Evolutionary conservation across 2,797 vertebrate genomes (phyloP), one percentile per base, ranked within the genome.

Genomic region (Perodicticus potto): DNA sequence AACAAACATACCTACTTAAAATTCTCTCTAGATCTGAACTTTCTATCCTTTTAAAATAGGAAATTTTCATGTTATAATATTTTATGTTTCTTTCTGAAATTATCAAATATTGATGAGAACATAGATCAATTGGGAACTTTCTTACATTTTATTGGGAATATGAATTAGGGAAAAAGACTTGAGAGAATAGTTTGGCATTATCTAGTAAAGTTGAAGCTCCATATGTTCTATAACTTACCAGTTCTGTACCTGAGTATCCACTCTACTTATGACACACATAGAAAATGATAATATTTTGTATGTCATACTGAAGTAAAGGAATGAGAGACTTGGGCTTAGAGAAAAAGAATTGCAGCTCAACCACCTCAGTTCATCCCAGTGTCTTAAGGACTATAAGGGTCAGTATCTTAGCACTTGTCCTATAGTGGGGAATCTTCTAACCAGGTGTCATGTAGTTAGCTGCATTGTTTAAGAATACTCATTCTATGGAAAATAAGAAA

Each of bases 1-100:
- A 94, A 78, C n/a, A 91, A 84, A 69, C 87, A 76, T 69, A 78
- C 27, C 7, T 67, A 89, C 10, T 91, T 93, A 90, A 89, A 96
- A 95, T 87, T 84, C 14, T 90, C 53, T 87, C 74, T 76, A 80
- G 27, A 27, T 17, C 8, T 96, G 65, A 84, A 84, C 61, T 91
- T 85, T 84, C 45, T 81, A 40, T 86, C 5, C 4, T 93, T 81
- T 92, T 57, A 80, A 95, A 93, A 76, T 45, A 73, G 40, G 40
- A 96, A 70, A 2, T 65, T 77, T 57, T 83, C 10, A 53, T 85
- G 37, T 84, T 84, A 65, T 61, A 57, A 72, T 72, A 90, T 76
- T 49, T 49, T 74, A 40, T 49, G 16, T 7, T 49, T 96, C 69
- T 87, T 49, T 67, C 89, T 77, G 29, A 94, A 91, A 65, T 93